Percentiles rank a stretch among this genome's conserved stretches.
phyloP scores from a whole-genome alignment of 2,113 vertebrate species.

The Callopanchax toddi region DNA sequence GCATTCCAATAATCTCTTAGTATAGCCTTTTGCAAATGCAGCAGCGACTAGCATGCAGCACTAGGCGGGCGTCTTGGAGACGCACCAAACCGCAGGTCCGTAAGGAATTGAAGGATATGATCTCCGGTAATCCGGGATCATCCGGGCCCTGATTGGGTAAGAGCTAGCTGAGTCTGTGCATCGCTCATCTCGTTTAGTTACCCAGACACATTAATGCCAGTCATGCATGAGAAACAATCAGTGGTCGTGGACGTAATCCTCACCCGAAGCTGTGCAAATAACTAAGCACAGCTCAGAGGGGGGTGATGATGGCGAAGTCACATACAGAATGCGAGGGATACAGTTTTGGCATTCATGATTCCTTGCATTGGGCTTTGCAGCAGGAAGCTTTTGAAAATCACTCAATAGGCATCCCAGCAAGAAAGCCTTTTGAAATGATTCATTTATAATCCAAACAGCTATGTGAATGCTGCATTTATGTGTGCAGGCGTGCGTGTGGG shows the following conservation, averaged over 20 bases:
- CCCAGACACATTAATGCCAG: slow-evolving; percentile 64
- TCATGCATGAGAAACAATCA: slow-evolving; percentile 69
- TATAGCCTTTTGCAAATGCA: slow-evolving; percentile 23
- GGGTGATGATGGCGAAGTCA: slow-evolving; percentile 45
- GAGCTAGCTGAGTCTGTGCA: slow-evolving; percentile 51
- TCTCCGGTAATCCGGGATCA: slow-evolving; percentile 68
- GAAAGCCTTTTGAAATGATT: slow-evolving; percentile 41
- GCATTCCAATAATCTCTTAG: slow-evolving; percentile 2
- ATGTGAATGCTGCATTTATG: slow-evolving; percentile 7
- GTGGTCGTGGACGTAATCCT: slow-evolving; percentile 57
- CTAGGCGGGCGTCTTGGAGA: slow-evolving; percentile 47
- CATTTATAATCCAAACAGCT: slow-evolving; percentile 44
- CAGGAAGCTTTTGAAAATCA: slow-evolving; percentile 30
- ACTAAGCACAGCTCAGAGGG: slow-evolving; percentile 36
- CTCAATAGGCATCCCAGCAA: slow-evolving; percentile 28
- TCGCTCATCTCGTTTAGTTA: slow-evolving; percentile 60
- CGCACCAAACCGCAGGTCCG: slow-evolving; percentile 26
- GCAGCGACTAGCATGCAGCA: slow-evolving; percentile 55
- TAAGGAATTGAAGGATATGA: slow-evolving; percentile 55
- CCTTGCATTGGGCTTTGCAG: slow-evolving; percentile 20
- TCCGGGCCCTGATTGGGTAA: slow-evolving; percentile 65
- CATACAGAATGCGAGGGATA: slow-evolving; percentile 35
- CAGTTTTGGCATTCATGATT: slow-evolving; percentile 44
- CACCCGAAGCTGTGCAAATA: slow-evolving; percentile 67
- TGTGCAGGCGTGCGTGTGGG: neutral